These are phyloP conservation scores for Gracilinanus agilis DNA, from an alignment of 2,113 vertebrate genomes.

Conservation along the genomic window DNA sequence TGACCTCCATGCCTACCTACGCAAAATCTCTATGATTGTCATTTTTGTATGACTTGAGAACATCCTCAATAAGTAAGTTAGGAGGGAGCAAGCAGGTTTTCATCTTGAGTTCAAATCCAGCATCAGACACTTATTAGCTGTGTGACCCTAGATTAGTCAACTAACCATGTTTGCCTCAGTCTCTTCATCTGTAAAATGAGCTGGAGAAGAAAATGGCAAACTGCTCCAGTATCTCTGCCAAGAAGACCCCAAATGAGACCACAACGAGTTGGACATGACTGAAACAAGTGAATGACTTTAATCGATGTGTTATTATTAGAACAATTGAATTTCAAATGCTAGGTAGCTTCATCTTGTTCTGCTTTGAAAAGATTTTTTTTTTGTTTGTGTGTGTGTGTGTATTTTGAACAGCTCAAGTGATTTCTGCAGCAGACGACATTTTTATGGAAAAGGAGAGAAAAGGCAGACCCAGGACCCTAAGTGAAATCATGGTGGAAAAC, in stretches of 20 bases:
- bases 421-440: constrained; percentile 38
- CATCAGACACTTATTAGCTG: not conserved
- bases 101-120: not conserved
- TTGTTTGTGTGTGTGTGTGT: not conserved
- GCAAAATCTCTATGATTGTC: not conserved
- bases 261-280: not conserved
- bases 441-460: constrained; percentile 60
- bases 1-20: not conserved
- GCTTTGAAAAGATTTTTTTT: constrained; percentile 31
- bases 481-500: constrained; percentile 81
- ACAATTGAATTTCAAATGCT: not conserved
- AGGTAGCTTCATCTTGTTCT: constrained; percentile 43
- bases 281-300: not conserved
- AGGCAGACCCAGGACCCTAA: constrained; percentile 57
- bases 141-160: not conserved
- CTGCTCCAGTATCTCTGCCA: not conserved
- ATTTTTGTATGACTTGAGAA: not conserved
- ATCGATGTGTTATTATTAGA: not conserved
- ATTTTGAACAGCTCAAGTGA: constrained; percentile 30
- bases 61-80: not conserved
- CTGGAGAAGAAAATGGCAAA: not conserved
- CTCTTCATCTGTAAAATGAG: not conserved
- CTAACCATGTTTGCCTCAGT: not conserved
- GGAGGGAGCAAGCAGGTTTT: not conserved
- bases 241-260: not conserved